These are phyloP conservation scores for Drosophila pegasa DNA, from an alignment of 2,888 invertebrate species.

Conservation along the genomic window DNA sequence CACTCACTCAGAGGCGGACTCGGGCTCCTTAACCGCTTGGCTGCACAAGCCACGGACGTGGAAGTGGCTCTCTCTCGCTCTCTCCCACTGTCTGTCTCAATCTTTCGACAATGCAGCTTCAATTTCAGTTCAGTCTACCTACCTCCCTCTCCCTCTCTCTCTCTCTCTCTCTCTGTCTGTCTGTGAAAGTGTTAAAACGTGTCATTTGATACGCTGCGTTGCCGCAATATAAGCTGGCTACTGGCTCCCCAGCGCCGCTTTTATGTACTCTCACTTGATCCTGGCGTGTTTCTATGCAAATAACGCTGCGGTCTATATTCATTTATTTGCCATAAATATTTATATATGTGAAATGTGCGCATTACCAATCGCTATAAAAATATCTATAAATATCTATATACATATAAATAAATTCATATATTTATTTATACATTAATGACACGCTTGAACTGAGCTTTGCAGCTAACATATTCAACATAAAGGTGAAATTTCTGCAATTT, in stretches of 20 bases:
- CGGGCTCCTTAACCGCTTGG: constrained; percentile 25
- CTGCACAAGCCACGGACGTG: constrained; percentile 14
- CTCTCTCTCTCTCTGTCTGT: background rate
- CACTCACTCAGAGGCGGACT: background rate
- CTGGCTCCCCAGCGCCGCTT: constrained; percentile 28
- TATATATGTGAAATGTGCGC: constrained; percentile 38
- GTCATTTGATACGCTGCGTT: constrained; percentile 70
- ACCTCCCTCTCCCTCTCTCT: background rate
- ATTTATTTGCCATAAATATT: constrained; percentile 70
- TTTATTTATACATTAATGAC: too few relatives aligned
- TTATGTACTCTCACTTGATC: constrained; percentile 37
- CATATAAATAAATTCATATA: background rate
- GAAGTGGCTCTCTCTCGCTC: background rate
- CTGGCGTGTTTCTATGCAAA: constrained; percentile 63
- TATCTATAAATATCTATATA: background rate
- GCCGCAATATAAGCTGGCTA: constrained; percentile 54
- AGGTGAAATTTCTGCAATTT: background rate
- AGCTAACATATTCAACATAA: constrained; percentile 6
- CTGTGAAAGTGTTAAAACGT: constrained; percentile 71
- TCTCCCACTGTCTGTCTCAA: background rate
- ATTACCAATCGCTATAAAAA: constrained; percentile 2
- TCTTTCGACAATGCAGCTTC: constrained; percentile 18
- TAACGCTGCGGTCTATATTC: constrained; percentile 41
- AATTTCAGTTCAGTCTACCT: constrained; percentile 5
- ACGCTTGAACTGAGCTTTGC: background rate